phyloP scores from a whole-genome alignment of 2,113 vertebrate species.

The Mus spicilegus region DNA sequence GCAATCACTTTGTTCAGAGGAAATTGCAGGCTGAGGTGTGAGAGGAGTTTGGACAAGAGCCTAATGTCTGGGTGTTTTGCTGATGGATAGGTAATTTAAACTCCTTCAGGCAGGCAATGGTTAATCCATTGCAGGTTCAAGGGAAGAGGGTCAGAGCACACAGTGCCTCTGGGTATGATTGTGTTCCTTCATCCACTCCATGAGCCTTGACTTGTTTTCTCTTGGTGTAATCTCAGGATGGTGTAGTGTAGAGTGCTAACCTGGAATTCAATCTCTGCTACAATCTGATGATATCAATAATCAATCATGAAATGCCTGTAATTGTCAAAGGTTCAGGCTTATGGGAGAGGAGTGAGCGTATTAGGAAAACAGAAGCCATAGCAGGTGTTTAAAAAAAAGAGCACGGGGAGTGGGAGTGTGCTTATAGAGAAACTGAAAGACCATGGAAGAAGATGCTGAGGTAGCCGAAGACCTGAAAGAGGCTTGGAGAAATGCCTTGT shows the following conservation, averaged over 20 bases:
- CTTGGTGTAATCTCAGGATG: not conserved
- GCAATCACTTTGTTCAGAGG: slow-evolving; percentile 71
- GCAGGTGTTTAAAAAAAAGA: not conserved
- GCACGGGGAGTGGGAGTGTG: not conserved
- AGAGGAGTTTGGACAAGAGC: slow-evolving; percentile 59
- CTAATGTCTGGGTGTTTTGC: slow-evolving; percentile 46
- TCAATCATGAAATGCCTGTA: not conserved
- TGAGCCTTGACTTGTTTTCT: not conserved
- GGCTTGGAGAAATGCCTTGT: not conserved
- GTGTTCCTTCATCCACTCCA: not conserved
- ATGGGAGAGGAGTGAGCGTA: not conserved
- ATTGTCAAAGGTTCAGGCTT: not conserved
- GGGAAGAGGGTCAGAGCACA: not conserved
- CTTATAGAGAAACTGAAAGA: not conserved
- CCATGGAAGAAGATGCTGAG: not conserved
- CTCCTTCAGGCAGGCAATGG: slow-evolving; percentile 23
- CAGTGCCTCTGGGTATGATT: not conserved
- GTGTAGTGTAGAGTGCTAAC: not conserved
- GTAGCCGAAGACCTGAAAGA: not conserved
- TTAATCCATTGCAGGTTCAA: slow-evolving; percentile 29
- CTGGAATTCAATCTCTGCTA: not conserved
- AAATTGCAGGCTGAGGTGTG: slow-evolving; percentile 66
- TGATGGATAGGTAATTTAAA: slow-evolving; percentile 52
- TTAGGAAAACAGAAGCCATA: not conserved
- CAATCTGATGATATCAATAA: not conserved